Conservation (phyloP, 1,140 invertebrate genomes). For the Aplysia californica region DNA sequence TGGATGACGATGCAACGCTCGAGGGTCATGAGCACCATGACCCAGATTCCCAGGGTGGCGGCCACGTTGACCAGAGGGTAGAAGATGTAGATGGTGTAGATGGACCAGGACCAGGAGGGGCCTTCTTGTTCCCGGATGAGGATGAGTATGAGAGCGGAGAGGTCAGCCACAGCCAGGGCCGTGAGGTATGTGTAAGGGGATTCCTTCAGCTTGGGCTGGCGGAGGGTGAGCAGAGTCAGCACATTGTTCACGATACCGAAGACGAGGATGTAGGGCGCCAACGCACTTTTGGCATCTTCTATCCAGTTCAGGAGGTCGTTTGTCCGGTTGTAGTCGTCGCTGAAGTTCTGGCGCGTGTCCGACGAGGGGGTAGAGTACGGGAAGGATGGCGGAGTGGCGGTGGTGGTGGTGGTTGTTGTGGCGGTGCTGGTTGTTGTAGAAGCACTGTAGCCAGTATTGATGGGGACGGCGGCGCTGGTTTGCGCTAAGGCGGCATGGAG, state of each 20-base stretch:
- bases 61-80: conserved; percentile 3
- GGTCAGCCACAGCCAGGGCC: not conserved
- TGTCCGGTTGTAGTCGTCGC: too few species aligned
- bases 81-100: not conserved
- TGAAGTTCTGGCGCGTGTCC: too few species aligned
- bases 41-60: not conserved
- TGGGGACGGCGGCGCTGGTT: too few species aligned
- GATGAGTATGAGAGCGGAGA: not conserved
- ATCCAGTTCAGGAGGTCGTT: not conserved
- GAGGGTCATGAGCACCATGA: conserved; percentile 7
- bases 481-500: too few species aligned
- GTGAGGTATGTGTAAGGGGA: conserved; percentile 11
- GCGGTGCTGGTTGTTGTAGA: too few species aligned
- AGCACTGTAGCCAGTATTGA: too few species aligned
- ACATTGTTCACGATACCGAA: conserved; percentile 23
- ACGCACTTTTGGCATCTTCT: not conserved
- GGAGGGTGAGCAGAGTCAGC: conserved; percentile 12
- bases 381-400: too few species aligned
- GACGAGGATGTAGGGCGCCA: not conserved
- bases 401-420: too few species aligned
- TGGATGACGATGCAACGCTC: conserved; percentile 20
- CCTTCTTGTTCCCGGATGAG: not conserved
- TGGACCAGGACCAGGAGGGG: not conserved
- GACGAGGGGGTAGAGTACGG: too few species aligned
- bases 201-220: not conserved